Conservation (phyloP, 2,888 invertebrate species). For the Agelastica alni region DNA sequence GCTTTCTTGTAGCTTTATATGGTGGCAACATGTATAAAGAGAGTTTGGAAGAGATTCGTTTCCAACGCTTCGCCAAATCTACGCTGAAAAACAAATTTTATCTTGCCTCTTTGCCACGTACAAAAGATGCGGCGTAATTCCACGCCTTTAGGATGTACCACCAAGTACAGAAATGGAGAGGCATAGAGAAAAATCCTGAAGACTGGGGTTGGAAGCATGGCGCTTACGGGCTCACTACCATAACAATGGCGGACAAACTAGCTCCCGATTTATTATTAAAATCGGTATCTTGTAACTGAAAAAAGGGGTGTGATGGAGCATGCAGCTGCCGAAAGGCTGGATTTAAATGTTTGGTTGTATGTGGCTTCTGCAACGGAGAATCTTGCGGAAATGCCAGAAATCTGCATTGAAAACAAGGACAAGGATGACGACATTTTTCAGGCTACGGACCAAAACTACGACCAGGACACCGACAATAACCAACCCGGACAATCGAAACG, state of each 20-base stretch:
- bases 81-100: no score
- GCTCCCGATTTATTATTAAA: constrained; percentile 25
- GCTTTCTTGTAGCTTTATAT: no score
- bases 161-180: background rate
- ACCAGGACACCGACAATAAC: constrained; percentile 27
- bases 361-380: constrained; percentile 22
- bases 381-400: constrained; percentile 21
- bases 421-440: constrained; percentile 17
- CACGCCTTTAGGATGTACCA: constrained; percentile 2
- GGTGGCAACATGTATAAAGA: no score
- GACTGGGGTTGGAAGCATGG: constrained; percentile 18
- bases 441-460: no score
- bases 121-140: background rate
- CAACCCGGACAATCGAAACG: constrained; percentile 27
- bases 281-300: constrained; percentile 29
- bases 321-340: constrained; percentile 35
- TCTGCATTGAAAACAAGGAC: constrained; percentile 12
- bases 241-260: constrained; percentile 19
- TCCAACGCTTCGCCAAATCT: no score
- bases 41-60: no score
- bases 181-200: constrained; percentile 7
- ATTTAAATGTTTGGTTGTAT: background rate
- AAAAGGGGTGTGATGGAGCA: constrained; percentile 26
- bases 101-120: no score
- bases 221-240: constrained; percentile 9